A percentile compares a stretch with the other conserved stretches of the same genome.
phyloP scores from a whole-genome alignment of 2,797 vertebrate species.

The Peromyscus attwateri region DNA sequence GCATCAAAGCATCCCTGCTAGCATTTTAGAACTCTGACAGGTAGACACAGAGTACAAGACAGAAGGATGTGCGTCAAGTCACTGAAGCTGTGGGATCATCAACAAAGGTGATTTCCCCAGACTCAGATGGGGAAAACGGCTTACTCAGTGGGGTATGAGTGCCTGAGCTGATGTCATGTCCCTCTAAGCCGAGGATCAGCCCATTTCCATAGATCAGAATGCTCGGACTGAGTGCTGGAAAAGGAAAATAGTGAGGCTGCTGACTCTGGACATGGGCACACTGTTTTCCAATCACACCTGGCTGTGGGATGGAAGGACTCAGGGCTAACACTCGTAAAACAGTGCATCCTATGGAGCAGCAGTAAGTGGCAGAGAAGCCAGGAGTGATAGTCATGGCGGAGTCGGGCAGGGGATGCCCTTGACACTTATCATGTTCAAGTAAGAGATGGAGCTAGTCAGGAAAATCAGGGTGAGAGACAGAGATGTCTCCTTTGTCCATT shows the following conservation, averaged over 20 bases:
- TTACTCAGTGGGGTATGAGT: neutral
- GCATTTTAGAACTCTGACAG: neutral
- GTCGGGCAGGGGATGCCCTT: neutral
- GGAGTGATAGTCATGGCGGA: neutral
- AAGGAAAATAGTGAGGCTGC: neutral
- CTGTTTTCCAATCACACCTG: neutral
- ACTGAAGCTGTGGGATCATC: slow-evolving; percentile 65
- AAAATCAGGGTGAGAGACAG: neutral
- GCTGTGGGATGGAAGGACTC: neutral
- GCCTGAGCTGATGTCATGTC: neutral
- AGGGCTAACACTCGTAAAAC: neutral
- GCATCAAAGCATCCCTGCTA: neutral
- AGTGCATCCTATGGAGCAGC: neutral
- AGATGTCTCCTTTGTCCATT: neutral
- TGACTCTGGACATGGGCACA: neutral
- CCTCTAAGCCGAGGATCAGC: slow-evolving; percentile 1
- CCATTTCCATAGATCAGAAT: neutral
- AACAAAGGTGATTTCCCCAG: slow-evolving; percentile 61
- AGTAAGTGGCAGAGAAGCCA: neutral
- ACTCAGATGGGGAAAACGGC: neutral
- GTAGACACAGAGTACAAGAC: neutral
- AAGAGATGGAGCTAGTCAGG: neutral
- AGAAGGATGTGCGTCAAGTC: slow-evolving; percentile 54
- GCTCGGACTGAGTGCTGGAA: accelerated
- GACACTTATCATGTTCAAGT: neutral